Conservation (phyloP, 2,113 vertebrate genomes). For the Telmatochromis sp. region DNA sequence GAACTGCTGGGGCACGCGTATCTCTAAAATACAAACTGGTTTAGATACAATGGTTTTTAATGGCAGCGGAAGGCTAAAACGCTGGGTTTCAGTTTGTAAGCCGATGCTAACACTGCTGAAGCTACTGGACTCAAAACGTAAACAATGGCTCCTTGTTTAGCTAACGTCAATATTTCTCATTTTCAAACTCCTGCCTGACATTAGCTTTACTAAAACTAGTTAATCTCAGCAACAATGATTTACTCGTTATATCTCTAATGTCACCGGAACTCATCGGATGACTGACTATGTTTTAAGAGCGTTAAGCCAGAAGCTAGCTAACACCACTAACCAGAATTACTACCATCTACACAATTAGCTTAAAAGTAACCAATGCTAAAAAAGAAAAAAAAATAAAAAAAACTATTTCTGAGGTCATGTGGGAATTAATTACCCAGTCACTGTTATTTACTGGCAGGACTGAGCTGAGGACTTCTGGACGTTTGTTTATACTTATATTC, state of each 20-base stretch:
- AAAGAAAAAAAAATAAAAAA: background rate
- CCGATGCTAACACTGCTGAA: background rate
- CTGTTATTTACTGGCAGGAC: conserved; percentile 5
- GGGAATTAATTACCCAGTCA: background rate
- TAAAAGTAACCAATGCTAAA: background rate
- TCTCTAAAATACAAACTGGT: background rate
- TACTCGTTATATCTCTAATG: background rate
- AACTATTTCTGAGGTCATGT: background rate
- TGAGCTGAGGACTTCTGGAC: conserved; percentile 24
- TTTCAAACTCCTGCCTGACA: background rate
- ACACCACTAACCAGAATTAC: background rate
- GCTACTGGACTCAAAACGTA: conserved; percentile 43
- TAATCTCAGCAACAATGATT: background rate
- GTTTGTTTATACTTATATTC: conserved; percentile 20
- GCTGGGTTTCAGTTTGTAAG: background rate
- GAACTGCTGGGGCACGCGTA: background rate
- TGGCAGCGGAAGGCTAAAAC: too few relatives aligned
- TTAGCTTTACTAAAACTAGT: background rate
- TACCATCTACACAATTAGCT: background rate
- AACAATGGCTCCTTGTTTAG: conserved; percentile 40
- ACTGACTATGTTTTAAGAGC: background rate
- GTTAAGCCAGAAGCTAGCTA: background rate
- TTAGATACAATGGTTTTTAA: background rate
- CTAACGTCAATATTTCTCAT: background rate
- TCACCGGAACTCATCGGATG: background rate